Conservation (phyloP, 2,888 invertebrate species). For the Omphaloscelis lunosa region DNA sequence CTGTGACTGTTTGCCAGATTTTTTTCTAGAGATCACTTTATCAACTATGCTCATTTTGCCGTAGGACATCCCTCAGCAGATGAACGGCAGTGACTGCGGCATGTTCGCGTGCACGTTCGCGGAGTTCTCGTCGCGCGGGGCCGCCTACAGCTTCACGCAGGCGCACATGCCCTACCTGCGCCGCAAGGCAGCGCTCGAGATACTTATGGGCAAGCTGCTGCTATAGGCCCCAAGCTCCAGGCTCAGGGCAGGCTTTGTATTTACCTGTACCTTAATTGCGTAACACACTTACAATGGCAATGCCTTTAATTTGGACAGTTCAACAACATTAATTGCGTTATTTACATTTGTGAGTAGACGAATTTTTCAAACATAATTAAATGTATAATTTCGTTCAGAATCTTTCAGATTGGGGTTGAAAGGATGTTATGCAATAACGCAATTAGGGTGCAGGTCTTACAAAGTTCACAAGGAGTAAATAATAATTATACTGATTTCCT, state of each 20-base stretch:
- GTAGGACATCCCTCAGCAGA: constrained; percentile 96
- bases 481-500: background rate
- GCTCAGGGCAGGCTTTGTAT: background rate
- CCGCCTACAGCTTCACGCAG: constrained; percentile 95
- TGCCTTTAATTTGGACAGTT: background rate
- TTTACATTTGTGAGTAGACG: no score
- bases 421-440: background rate
- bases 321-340: background rate
- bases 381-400: background rate
- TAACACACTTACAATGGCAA: background rate
- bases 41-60: background rate
- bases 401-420: background rate
- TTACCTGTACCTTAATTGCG: background rate
- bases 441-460: no score
- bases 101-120: constrained; percentile 99
- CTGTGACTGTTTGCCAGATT: background rate
- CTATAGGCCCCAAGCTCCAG: constrained; percentile 76
- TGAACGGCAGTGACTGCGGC: constrained; percentile 99
- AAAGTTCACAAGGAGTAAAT: background rate
- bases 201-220: constrained; percentile 93
- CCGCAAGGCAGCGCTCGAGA: constrained; percentile 97
- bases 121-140: constrained; percentile 95
- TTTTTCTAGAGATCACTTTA: background rate
- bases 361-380: no score
- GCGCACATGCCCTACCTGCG: constrained; percentile 98